Evolutionary conservation across 2,888 invertebrate genomes (phyloP).

Genomic region (Andrena camellia): DNA sequence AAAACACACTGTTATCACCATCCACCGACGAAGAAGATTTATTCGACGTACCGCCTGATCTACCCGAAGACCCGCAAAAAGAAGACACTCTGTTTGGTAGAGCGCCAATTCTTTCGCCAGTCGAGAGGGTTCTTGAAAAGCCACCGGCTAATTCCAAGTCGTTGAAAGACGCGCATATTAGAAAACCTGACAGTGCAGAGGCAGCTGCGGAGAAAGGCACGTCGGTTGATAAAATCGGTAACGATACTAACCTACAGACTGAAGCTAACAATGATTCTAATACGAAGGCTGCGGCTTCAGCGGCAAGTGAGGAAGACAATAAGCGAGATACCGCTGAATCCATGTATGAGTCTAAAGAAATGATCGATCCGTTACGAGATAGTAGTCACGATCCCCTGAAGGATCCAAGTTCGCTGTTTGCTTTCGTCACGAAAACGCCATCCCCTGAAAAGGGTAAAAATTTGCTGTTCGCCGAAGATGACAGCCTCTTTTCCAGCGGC

Average conservation of each 20-base stretch:
- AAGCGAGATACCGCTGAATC: slow-evolving; percentile 10
- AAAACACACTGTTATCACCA: slow-evolving; percentile 83
- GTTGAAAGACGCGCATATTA: slow-evolving; percentile 53
- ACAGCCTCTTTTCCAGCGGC: slow-evolving; percentile 78
- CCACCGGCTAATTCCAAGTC: slow-evolving; percentile 29
- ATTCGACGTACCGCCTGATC: slow-evolving; percentile 84
- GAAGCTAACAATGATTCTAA: background rate
- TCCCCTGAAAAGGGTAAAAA: slow-evolving; percentile 82
- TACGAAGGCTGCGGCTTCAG: background rate
- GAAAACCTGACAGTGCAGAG: slow-evolving; percentile 23
- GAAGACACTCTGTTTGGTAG: slow-evolving; percentile 83
- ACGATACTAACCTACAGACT: background rate
- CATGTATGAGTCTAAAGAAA: slow-evolving; percentile 47
- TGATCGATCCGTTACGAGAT: slow-evolving; percentile 80
- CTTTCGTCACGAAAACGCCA: slow-evolving; percentile 83
- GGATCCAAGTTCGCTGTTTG: slow-evolving; percentile 83
- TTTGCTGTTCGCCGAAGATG: slow-evolving; percentile 78
- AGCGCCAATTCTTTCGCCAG: slow-evolving; percentile 83
- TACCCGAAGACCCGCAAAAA: slow-evolving; percentile 82
- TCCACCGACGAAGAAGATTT: slow-evolving; percentile 85
- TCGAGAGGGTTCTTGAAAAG: slow-evolving; percentile 64
- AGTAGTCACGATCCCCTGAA: slow-evolving; percentile 79
- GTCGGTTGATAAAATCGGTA: background rate
- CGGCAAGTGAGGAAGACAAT: background rate
- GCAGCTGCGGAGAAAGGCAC: background rate